Evolutionary conservation across 2,797 vertebrate genomes (phyloP), one percentile per base, ranked within the genome.

Genomic region (Pipistrellus pygmaeus): DNA sequence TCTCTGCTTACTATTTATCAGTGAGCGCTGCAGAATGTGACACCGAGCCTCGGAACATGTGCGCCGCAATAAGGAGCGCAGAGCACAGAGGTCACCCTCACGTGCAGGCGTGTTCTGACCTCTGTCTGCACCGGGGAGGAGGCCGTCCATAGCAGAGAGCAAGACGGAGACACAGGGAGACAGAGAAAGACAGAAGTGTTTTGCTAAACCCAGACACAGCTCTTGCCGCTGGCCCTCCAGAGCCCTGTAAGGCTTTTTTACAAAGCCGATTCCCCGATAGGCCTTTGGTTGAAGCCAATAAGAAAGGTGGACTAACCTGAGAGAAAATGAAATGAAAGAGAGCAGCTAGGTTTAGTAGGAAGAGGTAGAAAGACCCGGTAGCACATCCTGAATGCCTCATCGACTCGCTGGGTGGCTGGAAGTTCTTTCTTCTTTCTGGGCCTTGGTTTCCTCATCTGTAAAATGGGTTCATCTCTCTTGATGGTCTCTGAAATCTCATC

Each of bases 1-100:
- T 66, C 57, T 48, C 93, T 93, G 88, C 72, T 51, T 64, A 75
- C 82, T 95, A 91, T 87, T 90, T 97, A 83, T 92, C 96, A 87
- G 62, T 88, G 94, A 80, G 93, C 81, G 68, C 85, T 84, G 95
- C 64, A 89, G 76, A 87, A 80, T 20, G 55, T 69, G 62, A 94
- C 87, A 48, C 3, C 38, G 84, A 93, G 73, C 80, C 82, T 96
- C 64, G 80, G 90, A 97, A 95, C 69, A 87, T 1, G 88, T 20
- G 76, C 51, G 44, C 69, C 41, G 71, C 62, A 77, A 95, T 41
- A 78, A 96, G 94, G 73, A 86, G 80, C 72, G 41, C 90, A 91
- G 71, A 81, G 64, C 92, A 27, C 13, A 0, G 62, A 48, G 68
- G 68, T 30, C 8, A 2, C 62, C 64, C 84, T 81, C 81, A 53